phyloP scores from a whole-genome alignment of 53 echinoderm and acorn worm genomes.

The Mesocentrotus franciscanus region DNA sequence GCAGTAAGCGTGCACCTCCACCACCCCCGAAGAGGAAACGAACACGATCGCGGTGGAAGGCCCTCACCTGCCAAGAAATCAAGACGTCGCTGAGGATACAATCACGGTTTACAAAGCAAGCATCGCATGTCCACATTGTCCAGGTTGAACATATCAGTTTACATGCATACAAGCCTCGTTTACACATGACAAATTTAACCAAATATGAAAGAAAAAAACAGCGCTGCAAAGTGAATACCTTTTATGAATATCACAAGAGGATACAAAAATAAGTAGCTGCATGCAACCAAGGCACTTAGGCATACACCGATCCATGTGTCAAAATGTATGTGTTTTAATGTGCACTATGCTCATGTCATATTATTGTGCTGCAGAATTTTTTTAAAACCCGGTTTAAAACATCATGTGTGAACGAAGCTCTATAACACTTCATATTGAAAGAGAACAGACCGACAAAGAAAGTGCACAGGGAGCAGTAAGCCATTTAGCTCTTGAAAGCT shows the following conservation, averaged over 20 bases:
- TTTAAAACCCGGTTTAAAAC: background rate
- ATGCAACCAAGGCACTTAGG: too few species aligned
- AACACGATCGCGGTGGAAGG: background rate
- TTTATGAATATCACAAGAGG: too few species aligned
- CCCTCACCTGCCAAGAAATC: constrained; percentile 54
- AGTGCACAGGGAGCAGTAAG: too few species aligned
- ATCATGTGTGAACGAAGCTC: background rate
- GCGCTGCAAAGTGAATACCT: too few species aligned
- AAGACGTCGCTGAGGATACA: constrained; percentile 36
- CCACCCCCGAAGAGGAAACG: constrained; percentile 66
- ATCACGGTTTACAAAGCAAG: background rate
- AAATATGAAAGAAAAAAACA: too few species aligned
- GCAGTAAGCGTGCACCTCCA: constrained; percentile 7
- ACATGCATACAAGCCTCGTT: background rate
- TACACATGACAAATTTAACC: background rate
- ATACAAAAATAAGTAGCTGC: too few species aligned
- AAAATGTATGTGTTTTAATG: background rate
- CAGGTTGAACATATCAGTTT: background rate
- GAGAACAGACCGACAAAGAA: background rate
- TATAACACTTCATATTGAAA: background rate
- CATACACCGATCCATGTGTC: background rate
- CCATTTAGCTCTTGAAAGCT: too few species aligned
- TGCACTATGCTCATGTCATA: background rate
- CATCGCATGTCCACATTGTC: background rate
- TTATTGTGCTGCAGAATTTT: background rate